These are phyloP conservation scores for Hyposmocoma kahamanoa DNA, from an alignment of 1,140 invertebrate species.

Conservation along the genomic window DNA sequence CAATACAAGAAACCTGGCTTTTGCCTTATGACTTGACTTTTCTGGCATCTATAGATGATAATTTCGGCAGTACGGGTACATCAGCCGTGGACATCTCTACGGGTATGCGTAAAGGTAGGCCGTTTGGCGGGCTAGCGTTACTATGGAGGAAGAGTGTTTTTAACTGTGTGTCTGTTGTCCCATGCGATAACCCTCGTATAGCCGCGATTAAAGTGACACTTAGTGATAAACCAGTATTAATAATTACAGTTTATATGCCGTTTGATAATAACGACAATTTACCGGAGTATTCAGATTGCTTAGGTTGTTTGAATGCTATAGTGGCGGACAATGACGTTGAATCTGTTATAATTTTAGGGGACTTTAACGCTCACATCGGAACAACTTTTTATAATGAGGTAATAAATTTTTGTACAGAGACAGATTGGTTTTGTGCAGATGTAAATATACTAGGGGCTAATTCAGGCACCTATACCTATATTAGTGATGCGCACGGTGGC, in stretches of 20 bases:
- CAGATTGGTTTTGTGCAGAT: conserved; percentile 4
- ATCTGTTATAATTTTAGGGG: background rate
- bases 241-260: conserved; percentile 4
- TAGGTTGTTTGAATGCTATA: background rate
- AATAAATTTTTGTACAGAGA: background rate
- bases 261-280: background rate
- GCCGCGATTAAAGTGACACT: background rate
- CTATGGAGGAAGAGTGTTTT: background rate
- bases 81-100: background rate
- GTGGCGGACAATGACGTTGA: background rate
- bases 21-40: background rate
- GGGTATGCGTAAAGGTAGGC: background rate
- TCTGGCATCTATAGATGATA: background rate
- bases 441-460: background rate
- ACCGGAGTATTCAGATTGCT: background rate
- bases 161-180: background rate
- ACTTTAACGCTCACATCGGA: background rate
- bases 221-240: background rate
- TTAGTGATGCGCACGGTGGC: background rate
- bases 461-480: conserved; percentile 1
- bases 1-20: background rate
- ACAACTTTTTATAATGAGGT: background rate
- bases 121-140: background rate
- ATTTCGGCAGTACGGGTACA: background rate
- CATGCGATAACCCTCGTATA: background rate